Conservation (phyloP, 2,113 vertebrate species). For the Oenanthe oenanthe region DNA sequence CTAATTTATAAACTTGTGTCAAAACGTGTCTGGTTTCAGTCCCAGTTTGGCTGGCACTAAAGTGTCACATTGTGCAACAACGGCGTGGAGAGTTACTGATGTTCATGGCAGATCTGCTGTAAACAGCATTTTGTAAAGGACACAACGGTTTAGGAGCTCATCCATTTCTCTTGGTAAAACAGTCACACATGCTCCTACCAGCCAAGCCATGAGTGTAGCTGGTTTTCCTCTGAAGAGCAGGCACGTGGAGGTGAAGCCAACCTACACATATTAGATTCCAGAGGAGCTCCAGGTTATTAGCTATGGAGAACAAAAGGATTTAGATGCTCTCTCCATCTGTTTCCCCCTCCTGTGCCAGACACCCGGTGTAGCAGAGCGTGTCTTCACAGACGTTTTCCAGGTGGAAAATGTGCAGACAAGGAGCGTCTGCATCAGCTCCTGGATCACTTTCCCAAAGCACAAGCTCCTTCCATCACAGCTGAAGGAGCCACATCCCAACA, state of each 20-base stretch:
- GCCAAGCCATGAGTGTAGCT: background rate
- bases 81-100: conserved; percentile 18
- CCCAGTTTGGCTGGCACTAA: background rate
- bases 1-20: background rate
- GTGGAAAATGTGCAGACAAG: conserved; percentile 40
- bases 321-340: conserved; percentile 51
- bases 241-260: conserved; percentile 15
- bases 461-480: background rate
- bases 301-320: conserved; percentile 63
- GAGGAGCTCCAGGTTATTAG: conserved; percentile 61
- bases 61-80: background rate
- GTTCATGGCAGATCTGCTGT: conserved; percentile 44
- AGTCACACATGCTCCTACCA: background rate
- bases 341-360: conserved; percentile 63
- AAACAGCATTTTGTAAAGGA: conserved; percentile 55
- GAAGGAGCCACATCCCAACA: background rate
- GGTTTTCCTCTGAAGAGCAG: conserved; percentile 16
- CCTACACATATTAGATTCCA: background rate
- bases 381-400: conserved; percentile 58
- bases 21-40: background rate
- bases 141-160: background rate
- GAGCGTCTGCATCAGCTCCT: background rate
- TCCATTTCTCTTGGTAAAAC: background rate
- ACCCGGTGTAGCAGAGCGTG: conserved; percentile 37
- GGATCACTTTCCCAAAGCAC: background rate